These are phyloP conservation scores for Odontamblyopus rebecca DNA, from an alignment of 2,797 vertebrate species.

Conservation along the genomic window DNA sequence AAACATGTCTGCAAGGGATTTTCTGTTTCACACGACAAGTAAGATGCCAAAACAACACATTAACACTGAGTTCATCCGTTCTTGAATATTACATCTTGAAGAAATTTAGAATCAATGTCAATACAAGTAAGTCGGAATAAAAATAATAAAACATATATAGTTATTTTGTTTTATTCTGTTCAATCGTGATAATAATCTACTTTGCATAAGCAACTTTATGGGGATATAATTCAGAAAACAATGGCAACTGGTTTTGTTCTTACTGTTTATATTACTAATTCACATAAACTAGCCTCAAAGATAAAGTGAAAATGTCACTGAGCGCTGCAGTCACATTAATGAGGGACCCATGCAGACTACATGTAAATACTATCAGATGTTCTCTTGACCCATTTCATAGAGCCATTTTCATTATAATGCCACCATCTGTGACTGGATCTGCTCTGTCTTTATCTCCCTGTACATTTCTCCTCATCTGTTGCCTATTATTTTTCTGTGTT, in stretches of 20 bases:
- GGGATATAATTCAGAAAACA: background rate
- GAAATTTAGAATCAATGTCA: too few relatives aligned
- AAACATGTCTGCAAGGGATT: too few relatives aligned
- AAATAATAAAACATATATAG: too few relatives aligned
- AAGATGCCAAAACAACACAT: too few relatives aligned
- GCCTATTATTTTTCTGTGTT: conserved; percentile 5
- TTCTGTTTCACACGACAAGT: too few relatives aligned
- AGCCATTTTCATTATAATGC: too few relatives aligned
- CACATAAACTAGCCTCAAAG: background rate
- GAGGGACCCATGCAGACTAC: background rate
- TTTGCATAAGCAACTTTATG: background rate
- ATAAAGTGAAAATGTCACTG: background rate
- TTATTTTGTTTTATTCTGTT: too few relatives aligned
- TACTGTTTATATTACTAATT: background rate
- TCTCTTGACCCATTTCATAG: background rate
- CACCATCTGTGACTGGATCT: conserved; percentile 2
- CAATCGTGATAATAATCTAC: too few relatives aligned
- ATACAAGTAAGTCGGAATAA: too few relatives aligned
- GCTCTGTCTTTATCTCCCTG: background rate
- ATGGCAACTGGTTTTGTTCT: background rate
- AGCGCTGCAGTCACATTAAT: background rate
- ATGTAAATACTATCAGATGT: background rate
- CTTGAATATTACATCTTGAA: too few relatives aligned
- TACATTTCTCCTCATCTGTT: background rate
- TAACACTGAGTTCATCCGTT: too few relatives aligned